Evolutionary conservation across 2,113 vertebrate species (phyloP).

Genomic region (Rallus limicola): DNA sequence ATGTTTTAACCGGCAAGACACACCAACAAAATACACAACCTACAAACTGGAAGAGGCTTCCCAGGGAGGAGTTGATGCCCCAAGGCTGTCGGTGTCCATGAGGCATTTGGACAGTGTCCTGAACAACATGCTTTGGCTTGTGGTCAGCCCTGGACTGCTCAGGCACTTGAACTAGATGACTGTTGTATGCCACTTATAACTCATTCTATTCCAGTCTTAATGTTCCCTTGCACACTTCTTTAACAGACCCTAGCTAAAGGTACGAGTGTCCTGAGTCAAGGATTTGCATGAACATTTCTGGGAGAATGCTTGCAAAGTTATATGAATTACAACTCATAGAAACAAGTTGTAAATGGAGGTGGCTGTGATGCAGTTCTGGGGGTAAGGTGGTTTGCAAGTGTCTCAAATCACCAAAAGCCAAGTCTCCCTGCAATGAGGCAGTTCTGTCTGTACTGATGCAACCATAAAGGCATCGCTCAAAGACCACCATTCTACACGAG

Average conservation of each 20-base stretch:
- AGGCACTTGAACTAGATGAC: no score
- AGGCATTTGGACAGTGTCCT: no score
- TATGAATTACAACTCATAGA: background rate
- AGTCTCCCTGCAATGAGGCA: background rate
- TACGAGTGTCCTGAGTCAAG: rapidly evolving
- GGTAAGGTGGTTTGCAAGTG: background rate
- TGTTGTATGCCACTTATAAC: no score
- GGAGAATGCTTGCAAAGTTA: background rate
- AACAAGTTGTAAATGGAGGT: background rate
- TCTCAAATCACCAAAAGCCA: background rate
- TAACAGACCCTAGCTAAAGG: background rate
- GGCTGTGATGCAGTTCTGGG: background rate
- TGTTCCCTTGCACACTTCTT: background rate
- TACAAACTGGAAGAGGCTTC: no score
- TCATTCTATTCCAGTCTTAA: no score
- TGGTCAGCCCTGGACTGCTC: no score
- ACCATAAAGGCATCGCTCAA: background rate
- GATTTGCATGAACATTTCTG: background rate
- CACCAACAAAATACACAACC: background rate
- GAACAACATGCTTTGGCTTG: no score
- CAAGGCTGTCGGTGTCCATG: no score
- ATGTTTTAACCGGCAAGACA: background rate
- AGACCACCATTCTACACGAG: background rate
- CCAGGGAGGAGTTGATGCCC: no score
- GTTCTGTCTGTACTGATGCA: background rate